Evolutionary conservation across 2,113 vertebrate species (phyloP), one percentile per base, ranked within the genome.

Genomic region (Melierax canorus): DNA sequence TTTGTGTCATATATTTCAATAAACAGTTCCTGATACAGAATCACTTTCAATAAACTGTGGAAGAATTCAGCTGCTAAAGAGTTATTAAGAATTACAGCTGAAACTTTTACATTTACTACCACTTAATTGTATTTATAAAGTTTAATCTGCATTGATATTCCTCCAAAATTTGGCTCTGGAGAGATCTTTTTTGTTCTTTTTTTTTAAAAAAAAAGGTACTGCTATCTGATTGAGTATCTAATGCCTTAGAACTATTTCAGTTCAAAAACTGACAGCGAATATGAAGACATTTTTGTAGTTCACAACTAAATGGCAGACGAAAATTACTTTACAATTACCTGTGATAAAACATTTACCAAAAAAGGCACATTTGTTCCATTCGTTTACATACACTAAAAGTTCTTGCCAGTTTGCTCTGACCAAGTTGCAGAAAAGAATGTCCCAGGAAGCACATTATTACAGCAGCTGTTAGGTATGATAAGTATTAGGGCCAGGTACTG

Each of bases 1-100:
- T 97, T 97, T 97, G 95, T 95, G 94, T 86, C 94, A 90, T 97
- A 66, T 97, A 91, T 98, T 98, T 98, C 93, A 96, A 96, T 97
- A 96, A 96, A 51, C 8, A 29, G 71, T 96, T 97, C 67, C 81
- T 85, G 75, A 43, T 95, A 92, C 91, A 66, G 92, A 97, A 97
- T 95, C 90, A 95, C 88, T 98, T 97, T 96, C 82, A 94, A 90
- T 91, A 97, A 98, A 97, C 91, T 90, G 78, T 86, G 53, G 58
- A 90, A 97, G 75, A 90, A 58, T 84, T 92, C 48, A 86, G 69
- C 85, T 82, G 26, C 72, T 91, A 89, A 66, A 19, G 63, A 59
- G 86, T 91, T 94, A 97, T 92, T 88, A 96, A 88, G 30, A 91
- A 90, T 53, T 84, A 88, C 29, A 94, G 51, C 17, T 93, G 82